Base-by-base conservation (phyloP, 2,113 vertebrate genomes). In the Nothoprocta perdicaria region DNA sequence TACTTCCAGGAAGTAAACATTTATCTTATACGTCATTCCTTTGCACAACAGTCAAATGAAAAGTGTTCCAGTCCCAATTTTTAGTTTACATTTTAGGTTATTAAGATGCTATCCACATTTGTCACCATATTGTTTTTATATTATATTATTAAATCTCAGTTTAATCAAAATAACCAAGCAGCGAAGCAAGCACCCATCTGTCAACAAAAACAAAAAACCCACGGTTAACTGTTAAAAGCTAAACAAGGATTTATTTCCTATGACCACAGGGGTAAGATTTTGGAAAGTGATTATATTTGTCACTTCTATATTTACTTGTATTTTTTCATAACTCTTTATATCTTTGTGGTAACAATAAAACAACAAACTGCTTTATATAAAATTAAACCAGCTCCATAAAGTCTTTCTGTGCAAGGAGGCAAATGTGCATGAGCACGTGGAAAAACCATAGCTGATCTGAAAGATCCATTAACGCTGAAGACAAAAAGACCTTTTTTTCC, bases 1-100 rank as follows among this genome's bases (percentile, higher is more conserved):
- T 84, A 87, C 58, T 93, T 94, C 71, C 67, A 82, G 60, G 63
- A 95, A 89, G 48, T 75, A 93, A 89, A 92, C 45, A 85, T 80
- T 82, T 82, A 77, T 80, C 82, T 93, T 82, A 89, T 12, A 35
- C 0, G 1, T 46, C 31, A 80, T 50, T 85, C 79, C 46, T 83
- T 55, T 74, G 38, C 78, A 87, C 35, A 92, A 50, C 1, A 84
- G 23, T 40, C 4, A 73, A 74, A 77, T 38, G 24, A 79, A 52
- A 89, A 60, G 55, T 16, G 17, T 55, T 82, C 12, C 10, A 77
- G 38, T 41, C 22, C 27, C 85, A 46, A 71, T 43, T 62, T 77
- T 81, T 61, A 80, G 58, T 91, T 91, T 63, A 86, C 46, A 8
- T 52, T 80, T 89, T 80, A 60, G 27, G 50, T 38, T 71, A 76